A percentile compares a stretch with the other conserved stretches of the same genome.
Conservation (phyloP, 2,888 invertebrate genomes). For the Clostera curtula region DNA sequence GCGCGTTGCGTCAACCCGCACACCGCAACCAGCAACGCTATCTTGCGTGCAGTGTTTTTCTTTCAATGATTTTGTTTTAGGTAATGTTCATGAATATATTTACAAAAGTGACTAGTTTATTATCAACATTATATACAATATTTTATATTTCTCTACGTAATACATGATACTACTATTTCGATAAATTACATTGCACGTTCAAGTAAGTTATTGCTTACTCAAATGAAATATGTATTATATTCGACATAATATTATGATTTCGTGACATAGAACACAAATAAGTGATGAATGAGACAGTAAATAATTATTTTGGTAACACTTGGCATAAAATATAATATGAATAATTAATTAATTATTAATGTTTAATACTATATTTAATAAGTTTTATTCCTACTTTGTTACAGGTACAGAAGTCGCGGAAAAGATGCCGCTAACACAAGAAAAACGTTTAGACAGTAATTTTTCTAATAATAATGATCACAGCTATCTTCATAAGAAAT, state of each 20-base stretch:
- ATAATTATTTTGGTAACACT: no score
- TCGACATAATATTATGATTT: no score
- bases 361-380: conserved; percentile 1
- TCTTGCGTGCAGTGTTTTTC: conserved; percentile 31
- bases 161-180: no score
- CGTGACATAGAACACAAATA: no score
- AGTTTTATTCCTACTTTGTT: conserved; percentile 31
- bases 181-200: no score
- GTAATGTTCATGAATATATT: conserved; percentile 9
- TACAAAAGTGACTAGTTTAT: conserved; percentile 1
- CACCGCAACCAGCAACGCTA: conserved; percentile 35
- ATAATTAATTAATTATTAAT: no score
- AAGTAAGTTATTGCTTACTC: no score
- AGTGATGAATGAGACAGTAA: no score
- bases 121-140: no score
- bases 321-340: no score
- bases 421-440: conserved; percentile 68
- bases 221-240: no score
- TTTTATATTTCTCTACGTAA: no score
- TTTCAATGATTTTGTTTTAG: conserved; percentile 15
- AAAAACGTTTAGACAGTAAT: conserved; percentile 65
- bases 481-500: conserved; percentile 93
- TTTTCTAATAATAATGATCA: conserved; percentile 76
- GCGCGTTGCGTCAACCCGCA: conserved; percentile 63
- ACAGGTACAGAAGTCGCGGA: conserved; percentile 60